Evolutionary conservation across 2,797 vertebrate species (phyloP).

Genomic region (Dendrocincla tyrannina): DNA sequence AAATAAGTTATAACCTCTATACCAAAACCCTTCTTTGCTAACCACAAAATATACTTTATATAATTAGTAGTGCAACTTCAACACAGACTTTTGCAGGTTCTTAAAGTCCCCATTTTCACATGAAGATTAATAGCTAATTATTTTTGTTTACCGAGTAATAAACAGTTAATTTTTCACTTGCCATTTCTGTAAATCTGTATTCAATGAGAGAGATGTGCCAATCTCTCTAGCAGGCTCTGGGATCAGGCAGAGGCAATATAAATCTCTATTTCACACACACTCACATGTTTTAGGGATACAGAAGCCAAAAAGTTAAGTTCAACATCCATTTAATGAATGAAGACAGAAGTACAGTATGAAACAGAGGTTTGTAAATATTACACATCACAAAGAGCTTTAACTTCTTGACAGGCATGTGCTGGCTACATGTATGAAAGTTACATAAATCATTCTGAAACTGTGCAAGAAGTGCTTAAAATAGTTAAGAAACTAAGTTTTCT

Average conservation of each 20-base stretch:
- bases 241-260: neutral
- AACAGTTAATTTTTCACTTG: neutral
- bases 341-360: neutral
- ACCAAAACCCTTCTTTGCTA: neutral
- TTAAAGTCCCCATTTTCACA: neutral
- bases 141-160: neutral
- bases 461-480: neutral
- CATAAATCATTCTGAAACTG: neutral
- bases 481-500: neutral
- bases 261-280: neutral
- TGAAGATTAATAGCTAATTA: neutral
- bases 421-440: neutral
- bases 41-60: neutral
- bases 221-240: neutral
- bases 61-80: neutral
- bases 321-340: neutral
- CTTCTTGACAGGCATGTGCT: neutral
- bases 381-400: neutral
- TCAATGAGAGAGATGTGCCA: neutral
- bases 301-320: neutral
- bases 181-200: neutral
- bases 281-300: neutral
- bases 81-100: neutral
- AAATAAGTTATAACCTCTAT: neutral
- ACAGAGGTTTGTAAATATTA: neutral